Evolutionary conservation across 2,797 vertebrate species (phyloP).

Genomic region (Carapus acus): DNA sequence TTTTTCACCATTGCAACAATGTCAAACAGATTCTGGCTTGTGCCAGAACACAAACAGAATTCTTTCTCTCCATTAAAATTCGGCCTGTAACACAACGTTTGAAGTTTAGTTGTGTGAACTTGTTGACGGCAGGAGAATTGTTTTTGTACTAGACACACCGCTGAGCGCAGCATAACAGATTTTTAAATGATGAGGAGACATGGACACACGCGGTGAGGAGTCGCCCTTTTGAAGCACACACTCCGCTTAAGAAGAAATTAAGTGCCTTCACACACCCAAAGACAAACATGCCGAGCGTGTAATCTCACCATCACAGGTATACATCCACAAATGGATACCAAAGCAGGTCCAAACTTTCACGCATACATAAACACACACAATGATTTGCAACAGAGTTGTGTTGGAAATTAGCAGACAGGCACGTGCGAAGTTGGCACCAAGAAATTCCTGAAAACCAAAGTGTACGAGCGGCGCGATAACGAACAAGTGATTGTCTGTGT

Average conservation of each 20-base stretch:
- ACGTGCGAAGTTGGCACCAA: constrained; percentile 24
- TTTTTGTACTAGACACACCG: no score
- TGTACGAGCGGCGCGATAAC: constrained; percentile 31
- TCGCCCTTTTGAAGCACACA: no score
- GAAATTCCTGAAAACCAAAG: constrained; percentile 45
- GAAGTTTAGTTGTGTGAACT: no score
- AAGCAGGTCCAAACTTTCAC: constrained; percentile 60
- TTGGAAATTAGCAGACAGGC: constrained; percentile 31
- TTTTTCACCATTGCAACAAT: no score
- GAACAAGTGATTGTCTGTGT: constrained; percentile 30
- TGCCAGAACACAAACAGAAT: no score
- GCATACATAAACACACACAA: constrained; percentile 4
- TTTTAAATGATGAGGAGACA: no score
- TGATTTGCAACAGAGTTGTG: constrained; percentile 34
- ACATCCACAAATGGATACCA: constrained; percentile 54
- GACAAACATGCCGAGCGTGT: constrained; percentile 40
- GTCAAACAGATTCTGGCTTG: no score
- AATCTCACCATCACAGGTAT: constrained; percentile 42
- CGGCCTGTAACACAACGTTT: no score
- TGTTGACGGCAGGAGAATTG: no score
- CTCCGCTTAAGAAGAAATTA: constrained; percentile 13
- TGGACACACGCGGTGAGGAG: no score
- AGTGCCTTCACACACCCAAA: constrained; percentile 29
- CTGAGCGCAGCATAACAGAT: no score
- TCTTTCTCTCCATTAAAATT: no score